Evolutionary conservation across 2,888 invertebrate species (phyloP), one percentile per base, ranked within the genome.

Genomic region (Himalopsyche japonica): DNA sequence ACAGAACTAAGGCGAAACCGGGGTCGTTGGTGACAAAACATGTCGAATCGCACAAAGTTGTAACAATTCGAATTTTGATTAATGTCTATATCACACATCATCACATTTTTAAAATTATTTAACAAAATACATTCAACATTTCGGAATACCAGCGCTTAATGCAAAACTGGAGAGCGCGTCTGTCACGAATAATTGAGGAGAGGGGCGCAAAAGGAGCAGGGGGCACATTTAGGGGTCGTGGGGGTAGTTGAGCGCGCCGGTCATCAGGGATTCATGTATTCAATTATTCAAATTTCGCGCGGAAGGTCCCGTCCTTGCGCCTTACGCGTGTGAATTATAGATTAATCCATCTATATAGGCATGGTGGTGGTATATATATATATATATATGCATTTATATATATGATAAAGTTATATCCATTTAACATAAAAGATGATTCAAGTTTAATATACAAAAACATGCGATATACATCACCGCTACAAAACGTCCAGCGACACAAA

Each of bases 271-370:
- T 86, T 85, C 86, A 77, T 82, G 86, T 85, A 85, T 85, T 86
- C 83, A 85, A 86, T 86, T 85, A 86, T 86, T 86, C 85, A 86
- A 86, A 85, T 85, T 85, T 83, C 82, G 82, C 84, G 82, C 85
- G 82, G 83, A 79, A 85, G 86, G 86, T 84, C 83, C 48, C 76
- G 80, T 83, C 85, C 86, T 83, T 83, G 85, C 86, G 84, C 85
- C 85, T 85, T 83, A 76, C 85, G 81, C 82, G 43, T 27, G 76
- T 86, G 83, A 86, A 86, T 86, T 86, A 86, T 85, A 85, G 47
- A 86, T 86, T 80, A 83, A 85, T 83, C 79, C 85, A 64, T 76
- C 81, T 76, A 34, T 49, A 32, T 48, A 20, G 82, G 64, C 79
- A 27, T 10, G 81, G 27, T 34, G 32, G 18, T 34, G 57, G 57